Percentiles rank a stretch among this genome's conserved stretches.
phyloP scores from a whole-genome alignment of 1,140 invertebrate species.

The Lordiphosa collinella region DNA sequence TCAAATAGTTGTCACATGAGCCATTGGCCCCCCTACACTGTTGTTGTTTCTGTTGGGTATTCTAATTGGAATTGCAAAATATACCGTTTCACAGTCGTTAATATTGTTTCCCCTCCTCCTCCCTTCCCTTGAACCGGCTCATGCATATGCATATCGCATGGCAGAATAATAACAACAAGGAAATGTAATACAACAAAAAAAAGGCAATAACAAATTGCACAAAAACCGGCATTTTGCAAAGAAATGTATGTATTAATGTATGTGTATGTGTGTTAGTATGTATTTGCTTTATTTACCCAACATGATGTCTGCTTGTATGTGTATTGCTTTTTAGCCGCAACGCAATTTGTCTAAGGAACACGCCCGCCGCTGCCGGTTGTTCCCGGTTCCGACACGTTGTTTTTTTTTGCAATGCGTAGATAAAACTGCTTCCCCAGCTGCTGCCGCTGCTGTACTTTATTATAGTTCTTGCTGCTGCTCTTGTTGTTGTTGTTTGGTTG shows the following conservation, averaged over 20 bases:
- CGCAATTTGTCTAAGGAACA: slow-evolving; percentile 75
- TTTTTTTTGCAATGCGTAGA: slow-evolving; percentile 58
- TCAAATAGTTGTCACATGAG: too few relatives aligned
- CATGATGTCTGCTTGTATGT: slow-evolving; percentile 1
- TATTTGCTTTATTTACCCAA: too few relatives aligned
- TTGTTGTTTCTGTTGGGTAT: slow-evolving; percentile 13
- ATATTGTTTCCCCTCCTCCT: slow-evolving; percentile 2
- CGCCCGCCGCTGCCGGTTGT: slow-evolving; percentile 46
- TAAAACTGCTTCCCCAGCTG: slow-evolving; percentile 32
- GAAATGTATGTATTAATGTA: too few relatives aligned
- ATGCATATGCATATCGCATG: too few relatives aligned
- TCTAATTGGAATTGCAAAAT: too few relatives aligned
- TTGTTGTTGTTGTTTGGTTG: slow-evolving; percentile 10
- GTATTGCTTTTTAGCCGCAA: slow-evolving; percentile 62
- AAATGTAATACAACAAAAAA: too few relatives aligned
- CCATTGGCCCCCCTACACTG: too few relatives aligned
- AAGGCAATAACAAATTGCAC: too few relatives aligned
- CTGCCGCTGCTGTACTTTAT: slow-evolving; percentile 27
- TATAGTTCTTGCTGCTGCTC: slow-evolving; percentile 6
- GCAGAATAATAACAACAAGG: too few relatives aligned
- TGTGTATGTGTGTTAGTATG: too few relatives aligned
- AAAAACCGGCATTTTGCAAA: too few relatives aligned
- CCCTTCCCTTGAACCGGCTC: too few relatives aligned
- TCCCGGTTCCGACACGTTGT: slow-evolving; percentile 56
- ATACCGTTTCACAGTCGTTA: slow-evolving; percentile 10